A percentile compares a stretch with the other conserved stretches of the same genome.
Evolutionary conservation across 2,113 vertebrate genomes (phyloP).

Genomic region (Dasypus novemcinctus): DNA sequence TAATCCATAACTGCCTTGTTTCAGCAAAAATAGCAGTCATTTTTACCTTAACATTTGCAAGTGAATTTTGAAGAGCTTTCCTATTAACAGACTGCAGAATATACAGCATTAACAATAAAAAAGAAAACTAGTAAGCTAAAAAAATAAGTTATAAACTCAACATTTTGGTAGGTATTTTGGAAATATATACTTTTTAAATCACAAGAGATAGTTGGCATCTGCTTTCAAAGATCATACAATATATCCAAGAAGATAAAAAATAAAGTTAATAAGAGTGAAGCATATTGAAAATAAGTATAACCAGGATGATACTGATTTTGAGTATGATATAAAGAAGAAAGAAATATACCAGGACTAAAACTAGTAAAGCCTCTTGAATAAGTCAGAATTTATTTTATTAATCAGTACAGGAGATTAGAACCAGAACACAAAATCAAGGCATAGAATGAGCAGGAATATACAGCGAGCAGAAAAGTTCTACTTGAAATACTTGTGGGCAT

Average conservation of each 20-base stretch:
- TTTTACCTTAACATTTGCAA: background rate
- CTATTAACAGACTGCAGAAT: background rate
- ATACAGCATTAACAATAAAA: background rate
- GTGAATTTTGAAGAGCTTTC: background rate
- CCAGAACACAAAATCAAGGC: background rate
- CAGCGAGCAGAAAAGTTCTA: background rate
- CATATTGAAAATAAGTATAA: background rate
- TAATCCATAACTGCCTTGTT: background rate
- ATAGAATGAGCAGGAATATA: background rate
- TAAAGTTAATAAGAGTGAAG: background rate
- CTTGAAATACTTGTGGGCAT: background rate
- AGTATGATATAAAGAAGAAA: constrained; percentile 45
- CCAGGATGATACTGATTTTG: background rate
- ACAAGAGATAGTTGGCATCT: background rate
- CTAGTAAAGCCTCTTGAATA: background rate
- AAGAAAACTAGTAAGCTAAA: background rate
- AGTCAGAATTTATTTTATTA: background rate
- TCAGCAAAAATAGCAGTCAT: background rate
- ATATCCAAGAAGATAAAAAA: background rate
- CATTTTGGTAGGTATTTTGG: background rate
- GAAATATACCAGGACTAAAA: background rate
- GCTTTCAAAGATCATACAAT: background rate
- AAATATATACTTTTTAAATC: background rate
- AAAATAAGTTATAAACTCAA: background rate
- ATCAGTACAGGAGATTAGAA: background rate